Conservation (phyloP, 2,797 vertebrate species). For the Melanotaenia pygmaea region DNA sequence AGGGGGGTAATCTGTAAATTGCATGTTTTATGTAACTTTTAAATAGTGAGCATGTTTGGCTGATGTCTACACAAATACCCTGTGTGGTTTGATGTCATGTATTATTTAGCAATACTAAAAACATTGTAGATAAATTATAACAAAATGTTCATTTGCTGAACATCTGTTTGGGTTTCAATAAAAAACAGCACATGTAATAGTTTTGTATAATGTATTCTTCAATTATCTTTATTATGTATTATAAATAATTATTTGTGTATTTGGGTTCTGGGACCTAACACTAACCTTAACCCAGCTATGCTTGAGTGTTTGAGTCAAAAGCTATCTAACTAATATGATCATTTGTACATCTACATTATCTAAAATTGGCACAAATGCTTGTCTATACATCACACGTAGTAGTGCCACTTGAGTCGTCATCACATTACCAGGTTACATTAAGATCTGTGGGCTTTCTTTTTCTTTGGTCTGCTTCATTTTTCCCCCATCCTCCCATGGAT, state of each 20-base stretch:
- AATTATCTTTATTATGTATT: neutral
- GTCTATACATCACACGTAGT: too few species aligned
- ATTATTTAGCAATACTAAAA: slow-evolving; percentile 51
- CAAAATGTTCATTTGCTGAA: neutral
- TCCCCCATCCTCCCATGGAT: too few species aligned
- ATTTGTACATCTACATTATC: too few species aligned
- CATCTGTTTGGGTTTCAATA: slow-evolving; percentile 31
- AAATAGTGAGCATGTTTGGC: slow-evolving; percentile 68
- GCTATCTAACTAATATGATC: too few species aligned
- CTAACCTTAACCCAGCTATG: too few species aligned
- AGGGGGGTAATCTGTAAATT: slow-evolving; percentile 74
- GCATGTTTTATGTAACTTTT: slow-evolving; percentile 75
- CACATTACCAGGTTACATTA: too few species aligned
- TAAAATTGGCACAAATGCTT: too few species aligned
- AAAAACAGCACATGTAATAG: slow-evolving; percentile 11
- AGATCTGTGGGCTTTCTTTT: too few species aligned
- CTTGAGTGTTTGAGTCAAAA: neutral
- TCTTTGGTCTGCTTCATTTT: too few species aligned
- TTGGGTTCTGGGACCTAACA: too few species aligned
- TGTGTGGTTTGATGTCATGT: slow-evolving; percentile 60
- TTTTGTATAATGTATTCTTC: neutral
- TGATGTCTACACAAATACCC: slow-evolving; percentile 65
- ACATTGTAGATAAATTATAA: slow-evolving; percentile 20
- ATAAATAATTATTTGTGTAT: neutral
- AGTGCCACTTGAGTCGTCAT: too few species aligned